Conservation (phyloP, 2,888 invertebrate genomes). For the Sarcophaga variegata region DNA sequence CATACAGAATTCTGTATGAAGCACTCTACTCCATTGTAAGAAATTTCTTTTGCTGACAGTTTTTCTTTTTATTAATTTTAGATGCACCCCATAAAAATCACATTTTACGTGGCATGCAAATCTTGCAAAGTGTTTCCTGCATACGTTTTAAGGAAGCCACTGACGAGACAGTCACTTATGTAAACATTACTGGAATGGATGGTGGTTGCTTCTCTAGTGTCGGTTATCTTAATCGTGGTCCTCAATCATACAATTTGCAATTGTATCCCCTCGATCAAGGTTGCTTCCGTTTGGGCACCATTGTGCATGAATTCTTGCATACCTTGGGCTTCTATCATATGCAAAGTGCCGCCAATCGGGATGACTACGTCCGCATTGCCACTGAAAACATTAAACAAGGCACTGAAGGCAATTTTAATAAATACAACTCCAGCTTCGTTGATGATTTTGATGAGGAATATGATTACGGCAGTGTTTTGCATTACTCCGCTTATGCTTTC, state of each 20-base stretch:
- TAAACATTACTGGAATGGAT: constrained; percentile 74
- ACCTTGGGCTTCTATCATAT: constrained; percentile 91
- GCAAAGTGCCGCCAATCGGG: constrained; percentile 89
- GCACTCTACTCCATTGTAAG: not conserved
- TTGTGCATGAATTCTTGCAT: constrained; percentile 90
- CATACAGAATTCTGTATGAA: constrained; percentile 75
- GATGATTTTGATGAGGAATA: constrained; percentile 87
- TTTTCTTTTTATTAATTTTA: constrained; percentile 54
- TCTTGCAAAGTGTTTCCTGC: constrained; percentile 88
- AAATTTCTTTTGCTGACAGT: no score
- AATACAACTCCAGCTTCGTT: constrained; percentile 83
- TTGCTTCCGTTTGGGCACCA: constrained; percentile 83
- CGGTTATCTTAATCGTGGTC: constrained; percentile 83
- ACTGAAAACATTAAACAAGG: constrained; percentile 82
- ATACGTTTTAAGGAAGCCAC: constrained; percentile 86
- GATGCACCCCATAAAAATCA: constrained; percentile 83
- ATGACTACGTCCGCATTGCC: constrained; percentile 85
- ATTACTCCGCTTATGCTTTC: constrained; percentile 89
- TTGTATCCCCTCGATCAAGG: constrained; percentile 75
- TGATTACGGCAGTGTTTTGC: constrained; percentile 91
- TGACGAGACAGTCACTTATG: constrained; percentile 75
- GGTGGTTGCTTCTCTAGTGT: constrained; percentile 90
- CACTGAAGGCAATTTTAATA: constrained; percentile 86
- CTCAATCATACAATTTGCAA: constrained; percentile 76
- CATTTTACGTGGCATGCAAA: constrained; percentile 87